Evolutionary conservation across 2,797 vertebrate species (phyloP), one percentile per base, ranked within the genome.

Genomic region (Pelochelys cantorii): DNA sequence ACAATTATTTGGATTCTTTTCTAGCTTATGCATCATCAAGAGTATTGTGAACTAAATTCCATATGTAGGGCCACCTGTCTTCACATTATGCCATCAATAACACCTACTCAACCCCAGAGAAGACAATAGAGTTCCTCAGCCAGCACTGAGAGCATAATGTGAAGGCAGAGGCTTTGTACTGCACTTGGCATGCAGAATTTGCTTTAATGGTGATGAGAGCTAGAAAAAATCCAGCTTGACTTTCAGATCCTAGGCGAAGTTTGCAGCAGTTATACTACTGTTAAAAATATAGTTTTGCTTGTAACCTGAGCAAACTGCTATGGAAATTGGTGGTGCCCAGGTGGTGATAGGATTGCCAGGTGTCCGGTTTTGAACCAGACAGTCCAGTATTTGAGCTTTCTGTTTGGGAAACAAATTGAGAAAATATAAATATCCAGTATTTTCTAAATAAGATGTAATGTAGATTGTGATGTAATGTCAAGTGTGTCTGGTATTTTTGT

Each of bases 31-130:
- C 3, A 13, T 25, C 83, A 17, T 56, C 48, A 85, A 85, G 82
- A 48, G 55, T 93, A 31, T 52, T 75, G 2, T 57, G 88, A 86
- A 31, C 68, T 87, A 71, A 53, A 52, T 82, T 89, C 85, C 27
- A 92, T 81, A 94, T 89, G 60, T 57, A 89, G 83, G 91, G 11
- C 56, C 68, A 89, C 79, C 83, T 87, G 37, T 87, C 83, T 85
- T 93, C 85, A 84, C 75, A 86, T 86, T 94, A 80, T 57, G 27
- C 22, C 94, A 31, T 56, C 60, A 87, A 79, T 90, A 85, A 62
- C 83, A 85, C 1, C 1, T 52, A 13, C 68, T 83, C 59, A 86
- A n/a, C 65, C 27, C 81, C 9, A 56, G 59, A 89, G 85, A 90
- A 94, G 88, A 86, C 91, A 95, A 79, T 48, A 25, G 65, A 22